These are phyloP conservation scores for Diabrotica virgifera DNA, from an alignment of 1,140 invertebrate species.

Conservation along the genomic window DNA sequence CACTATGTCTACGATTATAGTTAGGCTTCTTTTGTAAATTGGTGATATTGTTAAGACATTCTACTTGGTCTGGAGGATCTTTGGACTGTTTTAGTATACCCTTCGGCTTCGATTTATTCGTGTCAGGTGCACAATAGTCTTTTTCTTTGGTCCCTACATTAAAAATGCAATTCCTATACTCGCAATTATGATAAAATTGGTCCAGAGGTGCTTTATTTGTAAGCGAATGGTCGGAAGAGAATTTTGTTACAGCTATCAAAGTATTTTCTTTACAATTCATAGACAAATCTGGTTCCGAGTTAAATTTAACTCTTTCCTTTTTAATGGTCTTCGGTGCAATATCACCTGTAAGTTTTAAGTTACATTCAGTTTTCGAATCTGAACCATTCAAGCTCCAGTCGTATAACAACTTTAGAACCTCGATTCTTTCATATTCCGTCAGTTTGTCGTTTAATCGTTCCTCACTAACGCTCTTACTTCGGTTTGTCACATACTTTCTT, in stretches of 20 bases:
- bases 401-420: slow-evolving; percentile 54
- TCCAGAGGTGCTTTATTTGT: slow-evolving; percentile 23
- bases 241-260: slow-evolving; percentile 11
- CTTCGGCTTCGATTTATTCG: slow-evolving; percentile 31
- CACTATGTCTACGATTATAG: slow-evolving; percentile 36
- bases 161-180: slow-evolving; percentile 48
- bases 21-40: slow-evolving; percentile 34
- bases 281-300: slow-evolving; percentile 42
- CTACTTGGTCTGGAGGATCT: slow-evolving; percentile 30
- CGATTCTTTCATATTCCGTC: slow-evolving; percentile 51
- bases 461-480: slow-evolving; percentile 40
- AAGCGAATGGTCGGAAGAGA: slow-evolving; percentile 11
- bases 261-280: slow-evolving; percentile 27
- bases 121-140: slow-evolving; percentile 27
- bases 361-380: slow-evolving; percentile 44
- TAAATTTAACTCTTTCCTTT: slow-evolving; percentile 30
- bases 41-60: slow-evolving; percentile 31
- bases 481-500: slow-evolving; percentile 26
- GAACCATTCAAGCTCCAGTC: slow-evolving; percentile 52
- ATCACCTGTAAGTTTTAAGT: slow-evolving; percentile 28
- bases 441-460: slow-evolving; percentile 44
- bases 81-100: slow-evolving; percentile 40
- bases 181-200: slow-evolving; percentile 45
- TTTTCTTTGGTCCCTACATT: slow-evolving; percentile 40
- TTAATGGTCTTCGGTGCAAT: slow-evolving; percentile 26